phyloP scores from a whole-genome alignment of 1,140 invertebrate species.

The Cardiocondyla obscurior region DNA sequence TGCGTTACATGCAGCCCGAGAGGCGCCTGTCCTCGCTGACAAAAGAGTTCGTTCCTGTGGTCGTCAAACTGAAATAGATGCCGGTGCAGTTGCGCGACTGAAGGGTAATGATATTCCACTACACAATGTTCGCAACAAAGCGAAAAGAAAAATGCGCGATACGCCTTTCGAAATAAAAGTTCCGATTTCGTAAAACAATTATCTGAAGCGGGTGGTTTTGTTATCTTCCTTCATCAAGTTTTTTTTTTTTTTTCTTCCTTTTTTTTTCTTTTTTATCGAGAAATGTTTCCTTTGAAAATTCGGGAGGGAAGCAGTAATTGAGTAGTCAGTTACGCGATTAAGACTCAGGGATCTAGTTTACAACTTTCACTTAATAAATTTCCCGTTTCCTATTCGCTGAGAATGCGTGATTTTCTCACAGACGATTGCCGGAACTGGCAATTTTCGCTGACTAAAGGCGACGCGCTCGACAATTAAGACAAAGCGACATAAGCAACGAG shows the following conservation, averaged over 20 bases:
- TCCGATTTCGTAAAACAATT: not conserved
- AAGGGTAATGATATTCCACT: not conserved
- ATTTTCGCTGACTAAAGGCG: constrained; percentile 15
- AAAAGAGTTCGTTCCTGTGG: constrained; percentile 51
- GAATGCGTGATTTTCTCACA: constrained; percentile 27
- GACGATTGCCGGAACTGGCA: not conserved
- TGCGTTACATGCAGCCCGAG: constrained; percentile 50
- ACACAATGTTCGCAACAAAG: not conserved
- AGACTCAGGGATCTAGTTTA: not conserved
- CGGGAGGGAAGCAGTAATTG: not conserved
- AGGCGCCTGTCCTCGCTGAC: constrained; percentile 37
- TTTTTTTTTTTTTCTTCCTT: too few relatives aligned
- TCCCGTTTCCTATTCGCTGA: not conserved
- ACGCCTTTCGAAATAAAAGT: not conserved
- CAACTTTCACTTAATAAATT: constrained; percentile 31
- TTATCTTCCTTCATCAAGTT: not conserved
- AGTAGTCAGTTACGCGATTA: not conserved
- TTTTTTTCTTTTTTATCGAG: too few relatives aligned
- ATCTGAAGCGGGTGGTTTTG: not conserved
- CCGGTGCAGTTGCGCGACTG: not conserved
- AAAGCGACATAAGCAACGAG: constrained; percentile 11
- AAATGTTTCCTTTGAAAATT: too few relatives aligned
- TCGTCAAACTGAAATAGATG: constrained; percentile 20
- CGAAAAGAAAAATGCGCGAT: not conserved
- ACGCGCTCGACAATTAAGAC: constrained; percentile 35